phyloP scores from a whole-genome alignment of 2,113 vertebrate genomes.

The Zingel zingel region DNA sequence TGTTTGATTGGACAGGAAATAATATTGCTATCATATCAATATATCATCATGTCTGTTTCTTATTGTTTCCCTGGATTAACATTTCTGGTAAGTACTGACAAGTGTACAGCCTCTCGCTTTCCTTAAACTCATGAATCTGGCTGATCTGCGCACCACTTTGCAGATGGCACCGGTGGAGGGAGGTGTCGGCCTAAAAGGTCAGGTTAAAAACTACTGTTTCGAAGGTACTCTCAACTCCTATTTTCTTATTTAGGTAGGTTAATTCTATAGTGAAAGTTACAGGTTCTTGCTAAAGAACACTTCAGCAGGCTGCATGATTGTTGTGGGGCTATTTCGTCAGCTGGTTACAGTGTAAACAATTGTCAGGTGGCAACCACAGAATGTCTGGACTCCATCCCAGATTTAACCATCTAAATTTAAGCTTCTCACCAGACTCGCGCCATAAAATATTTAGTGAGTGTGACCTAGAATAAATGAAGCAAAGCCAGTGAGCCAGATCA shows the following conservation, averaged over 20 bases:
- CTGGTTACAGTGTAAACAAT: constrained; percentile 6
- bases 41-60: neutral
- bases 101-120: neutral
- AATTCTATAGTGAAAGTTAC: neutral
- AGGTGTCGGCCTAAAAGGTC: neutral
- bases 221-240: neutral
- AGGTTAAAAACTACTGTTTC: neutral
- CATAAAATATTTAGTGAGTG: constrained; percentile 72
- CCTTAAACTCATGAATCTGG: neutral
- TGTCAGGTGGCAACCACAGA: constrained; percentile 20
- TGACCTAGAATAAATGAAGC: constrained; percentile 69
- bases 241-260: neutral
- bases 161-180: neutral
- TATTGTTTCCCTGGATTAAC: neutral
- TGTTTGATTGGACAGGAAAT: constrained; percentile 4
- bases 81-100: neutral
- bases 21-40: neutral
- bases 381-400: constrained; percentile 35
- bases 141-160: too few species aligned
- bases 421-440: constrained; percentile 52
- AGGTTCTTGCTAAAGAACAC: neutral
- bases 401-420: constrained; percentile 62
- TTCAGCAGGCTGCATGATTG: neutral
- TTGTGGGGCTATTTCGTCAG: too few species aligned
- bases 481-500: constrained; percentile 12